A percentile compares a stretch with the other conserved stretches of the same genome.
Conservation (phyloP, 2,888 invertebrate genomes). For the Tetanocera ferruginea region DNA sequence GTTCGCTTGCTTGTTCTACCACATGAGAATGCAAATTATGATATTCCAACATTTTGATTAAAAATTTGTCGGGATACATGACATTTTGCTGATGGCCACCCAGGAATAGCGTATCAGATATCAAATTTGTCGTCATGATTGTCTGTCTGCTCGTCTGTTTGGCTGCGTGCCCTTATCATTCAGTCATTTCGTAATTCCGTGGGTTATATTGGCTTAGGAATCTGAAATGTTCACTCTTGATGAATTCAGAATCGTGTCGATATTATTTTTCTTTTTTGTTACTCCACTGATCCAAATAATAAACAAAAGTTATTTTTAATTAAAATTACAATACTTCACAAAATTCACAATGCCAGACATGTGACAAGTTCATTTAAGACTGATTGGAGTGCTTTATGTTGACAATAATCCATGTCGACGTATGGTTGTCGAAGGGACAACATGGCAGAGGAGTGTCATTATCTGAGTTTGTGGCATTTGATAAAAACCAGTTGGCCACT, state of each 20-base stretch:
- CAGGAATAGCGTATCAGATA: conserved; percentile 61
- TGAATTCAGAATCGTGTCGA: not conserved
- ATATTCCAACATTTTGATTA: conserved; percentile 66
- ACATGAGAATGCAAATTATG: conserved; percentile 56
- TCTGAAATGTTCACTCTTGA: conserved; percentile 9
- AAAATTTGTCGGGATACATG: conserved; percentile 66
- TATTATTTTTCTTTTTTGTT: not conserved
- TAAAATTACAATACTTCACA: conserved; percentile 21
- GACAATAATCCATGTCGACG: conserved; percentile 25
- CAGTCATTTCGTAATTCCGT: not conserved
- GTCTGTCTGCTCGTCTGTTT: conserved; percentile 9
- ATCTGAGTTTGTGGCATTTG: not conserved
- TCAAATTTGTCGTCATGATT: conserved; percentile 39
- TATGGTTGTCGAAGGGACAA: not conserved
- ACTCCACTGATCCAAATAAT: conserved; percentile 22
- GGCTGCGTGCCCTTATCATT: conserved; percentile 1
- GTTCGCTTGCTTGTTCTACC: not conserved
- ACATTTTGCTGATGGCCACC: conserved; percentile 63
- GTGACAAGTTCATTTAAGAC: conserved; percentile 34
- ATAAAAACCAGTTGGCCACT: not conserved
- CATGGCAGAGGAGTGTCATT: conserved; percentile 5
- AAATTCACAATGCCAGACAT: conserved; percentile 10
- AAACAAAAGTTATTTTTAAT: conserved; percentile 35
- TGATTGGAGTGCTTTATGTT: conserved; percentile 20
- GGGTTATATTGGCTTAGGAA: conserved; percentile 14